Evolutionary conservation across 2,888 invertebrate species (phyloP).

Genomic region (Drosophila cognata): DNA sequence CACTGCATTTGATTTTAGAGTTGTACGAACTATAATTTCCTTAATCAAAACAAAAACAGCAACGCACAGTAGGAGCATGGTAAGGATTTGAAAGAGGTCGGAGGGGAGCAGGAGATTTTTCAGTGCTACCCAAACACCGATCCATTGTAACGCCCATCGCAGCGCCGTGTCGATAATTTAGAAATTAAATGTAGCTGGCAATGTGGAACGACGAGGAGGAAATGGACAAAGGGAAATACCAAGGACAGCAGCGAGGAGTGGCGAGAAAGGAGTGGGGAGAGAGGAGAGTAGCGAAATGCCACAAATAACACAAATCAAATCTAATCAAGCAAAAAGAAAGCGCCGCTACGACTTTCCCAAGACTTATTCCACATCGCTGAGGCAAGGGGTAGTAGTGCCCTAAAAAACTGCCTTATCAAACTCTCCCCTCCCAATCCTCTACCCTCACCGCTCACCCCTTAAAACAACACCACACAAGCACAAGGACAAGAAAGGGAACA

Average conservation of each 20-base stretch:
- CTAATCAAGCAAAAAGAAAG: conserved; percentile 73
- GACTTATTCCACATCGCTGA: conserved; percentile 13
- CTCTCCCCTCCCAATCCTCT: neutral
- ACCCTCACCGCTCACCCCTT: conserved; percentile 64
- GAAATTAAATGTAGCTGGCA: conserved; percentile 74
- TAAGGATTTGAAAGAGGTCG: neutral
- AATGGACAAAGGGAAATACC: neutral
- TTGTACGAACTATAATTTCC: conserved; percentile 59
- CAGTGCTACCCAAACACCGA: conserved; percentile 20
- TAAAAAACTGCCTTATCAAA: neutral
- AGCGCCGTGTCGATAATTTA: conserved; percentile 73
- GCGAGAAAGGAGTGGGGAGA: neutral
- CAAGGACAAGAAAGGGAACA: conserved; percentile 3
- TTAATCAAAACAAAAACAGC: conserved; percentile 77
- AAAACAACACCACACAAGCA: conserved; percentile 26
- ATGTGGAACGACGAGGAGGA: conserved; percentile 3
- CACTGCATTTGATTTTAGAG: conserved; percentile 17
- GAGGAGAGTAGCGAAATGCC: conserved; percentile 62
- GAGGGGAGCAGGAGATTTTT: neutral
- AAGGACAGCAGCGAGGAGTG: neutral
- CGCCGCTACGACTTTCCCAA: conserved; percentile 58
- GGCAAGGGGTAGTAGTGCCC: conserved; percentile 27
- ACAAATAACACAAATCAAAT: conserved; percentile 79
- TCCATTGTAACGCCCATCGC: conserved; percentile 57
- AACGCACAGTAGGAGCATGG: conserved; percentile 36